Conservation (phyloP, 2,113 vertebrate species). For the Porphyrio hochstetteri region DNA sequence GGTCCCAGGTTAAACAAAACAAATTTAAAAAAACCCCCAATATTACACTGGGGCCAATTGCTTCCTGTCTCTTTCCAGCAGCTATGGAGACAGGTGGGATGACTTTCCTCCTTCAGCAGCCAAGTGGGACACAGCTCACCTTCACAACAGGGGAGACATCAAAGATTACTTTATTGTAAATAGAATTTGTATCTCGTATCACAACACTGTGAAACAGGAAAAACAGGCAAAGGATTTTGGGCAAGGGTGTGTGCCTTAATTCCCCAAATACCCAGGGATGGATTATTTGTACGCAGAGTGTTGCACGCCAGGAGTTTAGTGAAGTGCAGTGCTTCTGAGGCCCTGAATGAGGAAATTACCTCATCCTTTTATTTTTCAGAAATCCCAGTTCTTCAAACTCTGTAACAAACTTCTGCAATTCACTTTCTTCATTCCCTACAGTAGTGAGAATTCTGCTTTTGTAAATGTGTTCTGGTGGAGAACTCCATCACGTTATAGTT, state of each 20-base stretch:
- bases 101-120: not conserved
- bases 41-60: too few relatives aligned
- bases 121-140: not conserved
- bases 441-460: not conserved
- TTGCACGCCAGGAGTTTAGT: not conserved
- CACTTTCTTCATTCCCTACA: not conserved
- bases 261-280: not conserved
- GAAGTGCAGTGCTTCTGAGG: not conserved
- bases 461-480: not conserved
- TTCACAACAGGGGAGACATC: not conserved
- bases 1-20: not conserved
- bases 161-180: not conserved
- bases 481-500: not conserved
- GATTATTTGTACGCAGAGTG: not conserved
- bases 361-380: not conserved
- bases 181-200: not conserved
- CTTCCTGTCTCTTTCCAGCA: not conserved
- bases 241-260: not conserved
- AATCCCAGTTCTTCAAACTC: not conserved
- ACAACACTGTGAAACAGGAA: accelerated
- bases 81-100: not conserved
- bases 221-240: not conserved
- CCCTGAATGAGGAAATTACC: not conserved
- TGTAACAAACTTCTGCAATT: not conserved
- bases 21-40: not conserved